phyloP scores from a whole-genome alignment of 1,140 invertebrate species.

The Sarcophaga bullata region DNA sequence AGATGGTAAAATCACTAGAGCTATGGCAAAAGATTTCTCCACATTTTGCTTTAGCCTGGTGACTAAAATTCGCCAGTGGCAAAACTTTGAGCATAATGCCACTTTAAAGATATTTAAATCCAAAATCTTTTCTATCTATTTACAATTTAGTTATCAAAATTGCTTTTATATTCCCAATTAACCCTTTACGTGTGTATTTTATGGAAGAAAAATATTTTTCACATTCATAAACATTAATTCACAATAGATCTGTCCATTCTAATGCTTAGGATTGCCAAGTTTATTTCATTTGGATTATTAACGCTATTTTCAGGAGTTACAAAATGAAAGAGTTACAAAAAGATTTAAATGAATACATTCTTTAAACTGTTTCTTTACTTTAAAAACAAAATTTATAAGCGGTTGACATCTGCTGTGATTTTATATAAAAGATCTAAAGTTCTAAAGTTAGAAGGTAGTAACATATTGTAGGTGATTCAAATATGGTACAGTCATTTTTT shows the following conservation, averaged over 20 bases:
- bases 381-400: too few relatives aligned
- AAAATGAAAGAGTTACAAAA: too few relatives aligned
- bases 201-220: background rate
- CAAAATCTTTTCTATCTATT: background rate
- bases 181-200: slow-evolving; percentile 6
- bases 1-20: slow-evolving; percentile 38
- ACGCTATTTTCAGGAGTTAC: too few relatives aligned
- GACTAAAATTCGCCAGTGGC: background rate
- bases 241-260: background rate
- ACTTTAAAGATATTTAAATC: too few relatives aligned
- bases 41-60: slow-evolving; percentile 41
- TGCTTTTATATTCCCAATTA: background rate
- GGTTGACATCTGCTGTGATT: too few relatives aligned
- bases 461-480: too few relatives aligned
- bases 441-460: too few relatives aligned
- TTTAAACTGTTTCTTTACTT: too few relatives aligned
- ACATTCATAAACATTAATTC: background rate
- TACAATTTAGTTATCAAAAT: background rate
- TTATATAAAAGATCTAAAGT: too few relatives aligned
- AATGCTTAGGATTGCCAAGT: background rate
- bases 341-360: too few relatives aligned
- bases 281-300: too few relatives aligned
- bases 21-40: slow-evolving; percentile 45
- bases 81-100: slow-evolving; percentile 35
- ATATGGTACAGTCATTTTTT: too few relatives aligned